Evolutionary conservation across 2,113 vertebrate species (phyloP), one percentile per base, ranked within the genome.

Genomic region (Centropus bengalensis): DNA sequence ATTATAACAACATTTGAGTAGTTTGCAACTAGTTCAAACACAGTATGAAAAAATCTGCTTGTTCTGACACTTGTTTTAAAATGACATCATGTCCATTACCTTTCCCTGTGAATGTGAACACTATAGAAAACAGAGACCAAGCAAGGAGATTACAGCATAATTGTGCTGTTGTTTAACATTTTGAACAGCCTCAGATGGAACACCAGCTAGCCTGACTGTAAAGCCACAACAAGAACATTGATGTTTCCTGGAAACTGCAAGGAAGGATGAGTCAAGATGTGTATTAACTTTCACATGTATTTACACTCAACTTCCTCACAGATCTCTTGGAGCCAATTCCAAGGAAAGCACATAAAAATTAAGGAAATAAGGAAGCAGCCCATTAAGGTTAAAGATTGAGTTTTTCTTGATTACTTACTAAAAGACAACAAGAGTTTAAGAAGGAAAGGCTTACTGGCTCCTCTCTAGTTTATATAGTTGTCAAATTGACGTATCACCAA

Each of bases 11-110:
- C 51, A 52, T 52, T 30, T 70, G 56, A 52, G 63, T 49, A 42
- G 22, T 26, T 75, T 62, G 54, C 38, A 58, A 42, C 10, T 24
- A 47, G 11, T 15, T 86, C 52, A 28, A 63, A 11, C 14, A 19
- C 14, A 28, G 26, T 0, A 0, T 3, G 8, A 36, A 51, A n/a
- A 30, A 77, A 74, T 11, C 3, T 51, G 45, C 27, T 84, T 42
- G 14, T 52, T 75, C 69, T 36, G 60, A 33, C 44, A 59, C 14
- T 47, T 79, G 52, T 28, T 14, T 54, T 32, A 52, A 82, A 87
- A 88, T 73, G 11, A 23, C 27, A 23, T 3, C 1, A 0, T 6
- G 12, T 10, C 74, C 3, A 1, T 80, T 64, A 10, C 21, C 33
- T 27, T 71, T 44, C 56, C 15, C 10, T 12, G 8, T 52, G 58